Evolutionary conservation across 2,113 vertebrate species (phyloP).

Genomic region (Ammodytes dubius): DNA sequence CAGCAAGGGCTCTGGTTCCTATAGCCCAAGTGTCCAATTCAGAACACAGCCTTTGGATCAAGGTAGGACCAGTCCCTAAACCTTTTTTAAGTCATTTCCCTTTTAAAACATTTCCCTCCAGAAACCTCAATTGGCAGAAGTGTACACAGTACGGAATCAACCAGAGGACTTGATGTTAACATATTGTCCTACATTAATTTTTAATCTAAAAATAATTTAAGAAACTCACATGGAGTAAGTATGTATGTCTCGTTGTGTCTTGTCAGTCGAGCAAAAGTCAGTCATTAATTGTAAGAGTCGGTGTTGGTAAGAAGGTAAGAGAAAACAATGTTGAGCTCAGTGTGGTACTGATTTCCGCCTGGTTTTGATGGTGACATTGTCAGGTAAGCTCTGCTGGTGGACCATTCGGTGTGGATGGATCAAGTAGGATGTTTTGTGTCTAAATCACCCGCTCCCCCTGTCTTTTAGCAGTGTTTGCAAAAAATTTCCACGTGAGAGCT

Average conservation of each 20-base stretch:
- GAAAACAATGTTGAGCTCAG: slow-evolving; percentile 62
- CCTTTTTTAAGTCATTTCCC: slow-evolving; percentile 65
- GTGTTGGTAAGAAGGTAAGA: slow-evolving; percentile 80
- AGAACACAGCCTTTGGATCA: slow-evolving; percentile 99
- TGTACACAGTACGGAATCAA: slow-evolving; percentile 43
- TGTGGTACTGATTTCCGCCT: slow-evolving; percentile 64
- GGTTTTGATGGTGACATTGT: slow-evolving; percentile 64
- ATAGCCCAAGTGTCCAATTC: slow-evolving; percentile 99
- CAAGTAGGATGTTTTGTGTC: slow-evolving; percentile 77
- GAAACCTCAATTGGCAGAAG: slow-evolving; percentile 60
- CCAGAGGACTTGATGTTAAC: slow-evolving; percentile 57
- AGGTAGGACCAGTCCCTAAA: slow-evolving; percentile 97
- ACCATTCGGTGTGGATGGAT: background rate
- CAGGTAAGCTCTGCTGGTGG: slow-evolving; percentile 83
- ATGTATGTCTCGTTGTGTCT: slow-evolving; percentile 73
- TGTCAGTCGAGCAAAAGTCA: slow-evolving; percentile 70
- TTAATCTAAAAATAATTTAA: slow-evolving; percentile 68
- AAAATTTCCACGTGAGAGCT: slow-evolving; percentile 99
- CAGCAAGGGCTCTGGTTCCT: slow-evolving; percentile 98
- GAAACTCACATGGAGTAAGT: slow-evolving; percentile 75
- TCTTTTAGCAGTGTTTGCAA: slow-evolving; percentile 99
- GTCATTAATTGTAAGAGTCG: slow-evolving; percentile 66
- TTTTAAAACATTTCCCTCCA: slow-evolving; percentile 59
- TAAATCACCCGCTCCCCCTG: slow-evolving; percentile 92
- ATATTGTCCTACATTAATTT: slow-evolving; percentile 43